Percentiles rank a stretch among this genome's conserved stretches.
Evolutionary conservation across 2,888 invertebrate genomes (phyloP).

Genomic region (Siphlonurus alternatus): DNA sequence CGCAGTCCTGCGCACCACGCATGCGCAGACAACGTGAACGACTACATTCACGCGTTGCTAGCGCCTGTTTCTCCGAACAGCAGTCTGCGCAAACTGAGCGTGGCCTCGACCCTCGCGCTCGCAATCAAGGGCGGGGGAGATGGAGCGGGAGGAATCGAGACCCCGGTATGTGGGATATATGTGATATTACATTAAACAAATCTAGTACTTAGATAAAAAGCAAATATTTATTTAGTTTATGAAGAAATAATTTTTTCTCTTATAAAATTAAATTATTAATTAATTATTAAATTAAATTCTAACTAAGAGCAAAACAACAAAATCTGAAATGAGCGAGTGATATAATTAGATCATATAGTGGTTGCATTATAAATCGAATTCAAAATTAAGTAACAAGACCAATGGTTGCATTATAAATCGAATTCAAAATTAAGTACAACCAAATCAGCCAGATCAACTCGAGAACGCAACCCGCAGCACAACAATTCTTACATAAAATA

Average conservation of each 20-base stretch:
- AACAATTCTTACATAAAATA: too few species aligned
- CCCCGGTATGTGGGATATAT: conserved; percentile 15
- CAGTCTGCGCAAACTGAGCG: conserved; percentile 46
- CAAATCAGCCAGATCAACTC: too few species aligned
- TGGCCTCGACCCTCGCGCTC: conserved; percentile 47
- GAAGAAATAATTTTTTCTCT: too few species aligned
- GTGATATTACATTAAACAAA: background rate
- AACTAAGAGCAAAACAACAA: too few species aligned
- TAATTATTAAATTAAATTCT: background rate
- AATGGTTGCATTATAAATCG: too few species aligned
- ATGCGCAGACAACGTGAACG: conserved; percentile 36
- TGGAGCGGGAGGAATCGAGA: conserved; percentile 24
- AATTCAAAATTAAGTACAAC: too few species aligned
- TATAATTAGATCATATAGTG: too few species aligned
- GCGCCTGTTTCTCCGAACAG: conserved; percentile 54
- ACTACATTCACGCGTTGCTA: conserved; percentile 51
- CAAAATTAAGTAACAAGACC: too few species aligned
- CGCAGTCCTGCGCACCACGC: background rate
- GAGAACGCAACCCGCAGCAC: too few species aligned
- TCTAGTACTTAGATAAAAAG: background rate
- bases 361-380: too few species aligned
- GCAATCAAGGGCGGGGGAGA: conserved; percentile 68
- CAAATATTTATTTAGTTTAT: too few species aligned
- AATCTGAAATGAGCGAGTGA: too few species aligned
- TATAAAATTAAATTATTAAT: background rate